Percentiles rank a stretch among this genome's conserved stretches.
Conservation (phyloP, 2,888 invertebrate species). For the Conops quadrifasciatus region DNA sequence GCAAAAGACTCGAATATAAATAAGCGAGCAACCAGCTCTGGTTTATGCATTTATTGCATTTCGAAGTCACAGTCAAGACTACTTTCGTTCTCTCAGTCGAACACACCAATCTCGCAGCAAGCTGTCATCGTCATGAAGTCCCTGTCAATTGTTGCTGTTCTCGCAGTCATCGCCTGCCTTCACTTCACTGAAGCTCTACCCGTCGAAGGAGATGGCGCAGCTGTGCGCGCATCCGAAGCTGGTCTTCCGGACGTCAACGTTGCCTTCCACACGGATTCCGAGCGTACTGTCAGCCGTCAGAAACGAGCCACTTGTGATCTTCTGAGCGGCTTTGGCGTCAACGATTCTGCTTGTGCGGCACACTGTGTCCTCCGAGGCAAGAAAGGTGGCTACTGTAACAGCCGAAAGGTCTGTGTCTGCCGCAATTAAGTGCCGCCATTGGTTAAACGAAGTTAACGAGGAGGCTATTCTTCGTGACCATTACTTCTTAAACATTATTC, state of each 20-base stretch:
- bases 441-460: no score
- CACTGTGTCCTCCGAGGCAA: slow-evolving; percentile 60
- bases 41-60: neutral
- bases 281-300: neutral
- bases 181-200: neutral
- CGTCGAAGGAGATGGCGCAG: neutral
- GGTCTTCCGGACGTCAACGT: neutral
- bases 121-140: slow-evolving; percentile 7
- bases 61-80: neutral
- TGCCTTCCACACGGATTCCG: neutral
- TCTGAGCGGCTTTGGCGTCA: slow-evolving; percentile 52
- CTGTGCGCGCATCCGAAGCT: neutral
- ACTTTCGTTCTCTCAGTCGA: no score
- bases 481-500: no score
- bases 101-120: neutral
- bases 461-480: no score
- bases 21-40: neutral
- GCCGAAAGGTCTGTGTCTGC: slow-evolving; percentile 61
- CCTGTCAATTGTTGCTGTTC: neutral
- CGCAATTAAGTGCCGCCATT: slow-evolving; percentile 47
- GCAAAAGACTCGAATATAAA: slow-evolving; percentile 10
- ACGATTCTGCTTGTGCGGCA: slow-evolving; percentile 64
- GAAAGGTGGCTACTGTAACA: slow-evolving; percentile 63
- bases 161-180: neutral
- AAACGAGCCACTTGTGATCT: slow-evolving; percentile 66